Conservation (phyloP, 2,797 vertebrate species). For the Sebastiscus tertius region DNA sequence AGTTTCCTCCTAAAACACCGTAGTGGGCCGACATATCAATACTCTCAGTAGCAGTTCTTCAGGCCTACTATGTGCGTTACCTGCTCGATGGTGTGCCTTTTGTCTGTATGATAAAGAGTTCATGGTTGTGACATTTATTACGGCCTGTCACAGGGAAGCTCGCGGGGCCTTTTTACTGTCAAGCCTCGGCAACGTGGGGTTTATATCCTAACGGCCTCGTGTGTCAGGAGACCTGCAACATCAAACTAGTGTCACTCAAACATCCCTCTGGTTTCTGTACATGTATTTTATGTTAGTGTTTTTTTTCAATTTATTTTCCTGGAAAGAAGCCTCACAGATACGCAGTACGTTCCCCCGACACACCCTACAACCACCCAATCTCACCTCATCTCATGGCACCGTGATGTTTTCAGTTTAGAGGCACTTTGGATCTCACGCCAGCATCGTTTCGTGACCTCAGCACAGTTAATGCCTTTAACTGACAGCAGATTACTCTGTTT, state of each 20-base stretch:
- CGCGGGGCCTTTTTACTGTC: slow-evolving; percentile 58
- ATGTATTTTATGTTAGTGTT: slow-evolving; percentile 57
- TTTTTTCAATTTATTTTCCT: slow-evolving; percentile 46
- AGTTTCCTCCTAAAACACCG: slow-evolving; percentile 43
- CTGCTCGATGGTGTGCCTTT: slow-evolving; percentile 53
- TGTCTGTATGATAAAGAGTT: slow-evolving; percentile 49
- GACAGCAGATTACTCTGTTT: slow-evolving; percentile 36
- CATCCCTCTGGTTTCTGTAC: slow-evolving; percentile 68
- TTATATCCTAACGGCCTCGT: slow-evolving; percentile 52
- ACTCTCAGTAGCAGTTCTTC: slow-evolving; percentile 26
- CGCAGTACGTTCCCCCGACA: neutral
- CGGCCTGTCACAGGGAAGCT: slow-evolving; percentile 42
- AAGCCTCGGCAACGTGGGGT: slow-evolving; percentile 28
- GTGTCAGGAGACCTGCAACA: slow-evolving; percentile 65
- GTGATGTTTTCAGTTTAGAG: neutral
- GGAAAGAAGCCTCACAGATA: slow-evolving; percentile 48
- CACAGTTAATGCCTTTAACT: slow-evolving; percentile 25
- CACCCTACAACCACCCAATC: neutral
- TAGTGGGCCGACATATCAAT: slow-evolving; percentile 29
- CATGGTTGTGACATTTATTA: slow-evolving; percentile 65
- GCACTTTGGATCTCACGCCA: neutral
- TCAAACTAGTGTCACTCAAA: slow-evolving; percentile 65
- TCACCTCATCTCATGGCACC: slow-evolving; percentile 9
- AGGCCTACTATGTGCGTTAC: slow-evolving; percentile 48
- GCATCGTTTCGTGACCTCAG: slow-evolving; percentile 16